phyloP scores from a whole-genome alignment of 2,113 vertebrate genomes.

The Archocentrus centrarchus region DNA sequence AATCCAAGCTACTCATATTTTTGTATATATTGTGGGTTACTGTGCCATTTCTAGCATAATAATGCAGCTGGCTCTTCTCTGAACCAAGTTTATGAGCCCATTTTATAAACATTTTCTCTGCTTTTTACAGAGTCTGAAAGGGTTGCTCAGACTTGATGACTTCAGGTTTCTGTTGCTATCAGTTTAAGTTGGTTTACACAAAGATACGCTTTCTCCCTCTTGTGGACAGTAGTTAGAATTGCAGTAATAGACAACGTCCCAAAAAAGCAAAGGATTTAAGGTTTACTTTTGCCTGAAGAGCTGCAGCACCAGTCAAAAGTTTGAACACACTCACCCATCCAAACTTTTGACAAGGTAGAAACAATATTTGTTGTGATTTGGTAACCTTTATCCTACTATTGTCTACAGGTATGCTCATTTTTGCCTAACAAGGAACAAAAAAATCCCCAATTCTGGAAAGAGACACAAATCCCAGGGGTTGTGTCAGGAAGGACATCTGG shows the following conservation, averaged over 20 bases:
- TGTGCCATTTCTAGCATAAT: background rate
- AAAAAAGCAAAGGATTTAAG: background rate
- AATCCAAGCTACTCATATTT: background rate
- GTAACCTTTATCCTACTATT: background rate
- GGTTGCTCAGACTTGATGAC: background rate
- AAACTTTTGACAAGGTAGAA: background rate
- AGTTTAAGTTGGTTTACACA: background rate
- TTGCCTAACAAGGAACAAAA: background rate
- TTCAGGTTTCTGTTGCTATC: background rate
- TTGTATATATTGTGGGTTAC: background rate
- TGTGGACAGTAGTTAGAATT: constrained; percentile 38
- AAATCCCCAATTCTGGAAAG: background rate
- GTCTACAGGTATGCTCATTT: background rate
- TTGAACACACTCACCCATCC: no score
- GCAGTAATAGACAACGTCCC: background rate
- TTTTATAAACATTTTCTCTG: constrained; percentile 11
- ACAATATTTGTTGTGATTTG: background rate
- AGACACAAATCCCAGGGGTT: background rate
- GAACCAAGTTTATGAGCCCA: background rate
- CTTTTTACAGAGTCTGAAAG: background rate
- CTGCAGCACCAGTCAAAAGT: no score
- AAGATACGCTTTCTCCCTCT: constrained; percentile 43
- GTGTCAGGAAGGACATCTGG: background rate
- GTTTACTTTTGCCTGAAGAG: background rate
- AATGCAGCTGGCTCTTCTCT: background rate